Evolutionary conservation across 2,797 vertebrate species (phyloP).

Genomic region (Muscicapa comitata): DNA sequence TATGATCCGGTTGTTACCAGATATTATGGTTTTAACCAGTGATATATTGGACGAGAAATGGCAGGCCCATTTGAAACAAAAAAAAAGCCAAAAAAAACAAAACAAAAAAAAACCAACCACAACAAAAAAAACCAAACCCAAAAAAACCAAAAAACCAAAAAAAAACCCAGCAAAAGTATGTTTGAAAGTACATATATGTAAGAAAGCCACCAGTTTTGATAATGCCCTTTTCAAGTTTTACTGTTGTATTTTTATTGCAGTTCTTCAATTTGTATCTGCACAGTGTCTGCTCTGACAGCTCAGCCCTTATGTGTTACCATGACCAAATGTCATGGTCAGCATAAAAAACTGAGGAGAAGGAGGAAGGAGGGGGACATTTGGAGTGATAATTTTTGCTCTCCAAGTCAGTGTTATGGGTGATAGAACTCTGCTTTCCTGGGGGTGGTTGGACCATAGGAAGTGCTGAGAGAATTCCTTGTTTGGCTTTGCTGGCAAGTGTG

Average conservation of each 20-base stretch:
- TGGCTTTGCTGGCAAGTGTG: background rate
- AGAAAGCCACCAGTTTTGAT: background rate
- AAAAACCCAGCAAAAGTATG: background rate
- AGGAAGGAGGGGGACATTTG: background rate
- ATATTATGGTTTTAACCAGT: background rate
- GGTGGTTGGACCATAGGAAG: background rate
- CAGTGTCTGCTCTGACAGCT: background rate
- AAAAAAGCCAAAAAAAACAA: background rate
- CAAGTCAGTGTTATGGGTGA: background rate
- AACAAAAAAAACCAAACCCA: no score
- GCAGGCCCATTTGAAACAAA: background rate
- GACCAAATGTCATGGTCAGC: background rate
- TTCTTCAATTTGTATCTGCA: background rate
- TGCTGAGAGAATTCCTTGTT: background rate
- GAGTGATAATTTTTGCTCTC: background rate
- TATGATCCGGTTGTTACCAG: background rate
- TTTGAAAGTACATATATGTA: background rate
- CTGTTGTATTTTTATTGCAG: background rate
- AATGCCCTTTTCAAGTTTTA: background rate
- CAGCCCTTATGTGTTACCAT: background rate
- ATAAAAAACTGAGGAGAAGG: background rate
- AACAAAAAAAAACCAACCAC: no score
- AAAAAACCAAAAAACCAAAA: background rate
- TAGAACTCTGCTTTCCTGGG: background rate
- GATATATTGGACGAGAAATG: background rate